Percentiles rank a stretch among this genome's conserved stretches.
Conservation (phyloP, 1,140 invertebrate genomes). For the Drosophila parabipectinata region DNA sequence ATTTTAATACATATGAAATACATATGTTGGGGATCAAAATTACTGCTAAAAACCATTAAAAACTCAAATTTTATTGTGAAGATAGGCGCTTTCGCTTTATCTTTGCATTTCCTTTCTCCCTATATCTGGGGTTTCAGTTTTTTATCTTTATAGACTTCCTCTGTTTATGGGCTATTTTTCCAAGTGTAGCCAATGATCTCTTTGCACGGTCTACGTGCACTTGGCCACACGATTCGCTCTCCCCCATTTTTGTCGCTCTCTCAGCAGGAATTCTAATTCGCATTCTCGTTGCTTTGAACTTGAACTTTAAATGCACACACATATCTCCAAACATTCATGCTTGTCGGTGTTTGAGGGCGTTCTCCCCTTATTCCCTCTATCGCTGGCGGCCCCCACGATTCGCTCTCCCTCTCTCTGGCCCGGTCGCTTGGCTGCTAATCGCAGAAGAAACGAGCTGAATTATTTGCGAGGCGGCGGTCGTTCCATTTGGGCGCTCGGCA, state of each 20-base stretch:
- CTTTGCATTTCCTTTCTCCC: too few species aligned
- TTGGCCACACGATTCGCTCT: slow-evolving; percentile 35
- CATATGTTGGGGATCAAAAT: too few species aligned
- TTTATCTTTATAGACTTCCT: not conserved
- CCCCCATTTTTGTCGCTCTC: slow-evolving; percentile 5
- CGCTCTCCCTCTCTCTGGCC: slow-evolving; percentile 5
- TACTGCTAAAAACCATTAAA: too few species aligned
- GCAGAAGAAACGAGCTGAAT: slow-evolving; percentile 6
- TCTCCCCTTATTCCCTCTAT: slow-evolving; percentile 24
- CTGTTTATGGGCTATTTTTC: not conserved
- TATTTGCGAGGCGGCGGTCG: slow-evolving; percentile 52
- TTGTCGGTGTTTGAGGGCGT: slow-evolving; percentile 45
- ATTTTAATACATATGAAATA: too few species aligned
- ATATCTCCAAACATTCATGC: slow-evolving; percentile 28
- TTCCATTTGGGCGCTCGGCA: slow-evolving; percentile 35
- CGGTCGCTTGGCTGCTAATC: slow-evolving; percentile 2
- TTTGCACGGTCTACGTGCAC: slow-evolving; percentile 64
- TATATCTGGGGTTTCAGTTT: not conserved
- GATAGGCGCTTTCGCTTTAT: too few species aligned
- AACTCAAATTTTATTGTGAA: too few species aligned
- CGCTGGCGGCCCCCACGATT: slow-evolving; percentile 15
- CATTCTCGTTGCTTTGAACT: slow-evolving; percentile 71
- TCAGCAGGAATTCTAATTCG: slow-evolving; percentile 64
- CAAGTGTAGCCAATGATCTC: slow-evolving; percentile 22
- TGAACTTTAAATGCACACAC: slow-evolving; percentile 77